Base-by-base conservation (phyloP, 2,113 vertebrate genomes). In the Nerophis ophidion region DNA sequence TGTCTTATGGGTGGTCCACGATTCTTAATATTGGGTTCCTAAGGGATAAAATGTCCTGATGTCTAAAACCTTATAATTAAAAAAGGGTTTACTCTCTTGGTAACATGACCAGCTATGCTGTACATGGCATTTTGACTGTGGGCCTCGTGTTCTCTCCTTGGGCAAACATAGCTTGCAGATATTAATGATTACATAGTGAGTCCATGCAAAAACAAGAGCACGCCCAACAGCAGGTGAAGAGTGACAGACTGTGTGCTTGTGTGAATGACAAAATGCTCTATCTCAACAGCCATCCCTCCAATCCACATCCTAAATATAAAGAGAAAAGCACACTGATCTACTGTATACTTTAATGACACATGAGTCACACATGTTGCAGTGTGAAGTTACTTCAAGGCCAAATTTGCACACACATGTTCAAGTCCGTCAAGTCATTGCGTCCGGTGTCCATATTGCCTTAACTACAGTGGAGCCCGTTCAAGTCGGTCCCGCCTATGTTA, bases 131-230 rank as follows among this genome's bases (percentile, higher is more conserved):
- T 13, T 44, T 66, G 40, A 15, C 45, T 61, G 47, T 57, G 52
- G 52, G 58, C 45, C 36, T 63, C 5, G 33, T 50, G 47, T 49
- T 26, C 50, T 11, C 34, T 62, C 38, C 62, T 16, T 38, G 44
- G 13, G 69, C 65, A 75, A 44, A 89, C 87, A 84, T 34, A 71
- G 84, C 80, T 90, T 68, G 90, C 81, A 86, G 74, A 55, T 35
- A 36, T 70, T 2, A 74, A 86, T 89, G 89, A 85, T 68, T 82
- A 92, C 86, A 89, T 71, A 79, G 92, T 92, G 92, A 79, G 52
- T 83, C 90, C 89, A 92, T 93, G 92, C 90, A 92, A 74, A 62
- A 79, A 74, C 88, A 92, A 26, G 26, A 26, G 26, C 26, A 26
- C 26, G 26, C 26, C 86, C 36, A 11, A 44, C 40, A 88, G 81